Conservation (phyloP, 1,140 invertebrate species). For the Scaptomyza pallida region DNA sequence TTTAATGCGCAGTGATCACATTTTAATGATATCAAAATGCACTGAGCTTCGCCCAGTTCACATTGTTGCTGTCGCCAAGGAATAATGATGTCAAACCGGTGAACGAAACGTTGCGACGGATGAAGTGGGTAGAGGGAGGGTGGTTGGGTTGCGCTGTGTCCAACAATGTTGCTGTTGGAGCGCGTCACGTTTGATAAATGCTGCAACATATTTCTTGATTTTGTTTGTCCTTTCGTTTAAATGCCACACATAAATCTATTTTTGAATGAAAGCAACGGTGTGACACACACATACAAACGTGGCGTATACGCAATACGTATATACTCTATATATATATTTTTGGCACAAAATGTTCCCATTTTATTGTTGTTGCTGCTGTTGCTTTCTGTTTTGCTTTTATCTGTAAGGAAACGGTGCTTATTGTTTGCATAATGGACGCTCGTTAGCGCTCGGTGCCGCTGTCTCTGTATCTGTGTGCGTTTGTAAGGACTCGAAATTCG, state of each 20-base stretch:
- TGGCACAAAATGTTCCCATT: conserved; percentile 21
- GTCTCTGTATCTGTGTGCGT: conserved; percentile 1
- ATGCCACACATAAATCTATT: conserved; percentile 83
- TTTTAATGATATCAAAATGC: conserved; percentile 83
- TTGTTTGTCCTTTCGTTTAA: conserved; percentile 65
- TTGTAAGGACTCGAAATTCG: conserved; percentile 8
- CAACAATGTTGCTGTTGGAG: conserved; percentile 36
- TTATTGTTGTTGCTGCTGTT: conserved; percentile 13
- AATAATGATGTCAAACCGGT: conserved; percentile 71
- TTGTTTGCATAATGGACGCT: conserved; percentile 82
- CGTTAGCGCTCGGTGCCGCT: conserved; percentile 63
- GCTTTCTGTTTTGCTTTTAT: conserved; percentile 54
- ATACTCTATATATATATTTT: conserved; percentile 46
- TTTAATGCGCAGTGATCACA: conserved; percentile 79
- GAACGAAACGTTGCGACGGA: neutral
- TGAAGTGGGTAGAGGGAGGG: neutral
- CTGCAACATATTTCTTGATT: conserved; percentile 76
- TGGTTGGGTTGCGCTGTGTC: neutral
- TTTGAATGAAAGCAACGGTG: conserved; percentile 72
- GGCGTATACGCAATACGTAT: conserved; percentile 74
- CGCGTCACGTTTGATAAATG: conserved; percentile 80
- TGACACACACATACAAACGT: conserved; percentile 55
- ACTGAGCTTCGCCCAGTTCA: conserved; percentile 46
- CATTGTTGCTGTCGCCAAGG: conserved; percentile 14
- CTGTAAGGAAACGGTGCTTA: conserved; percentile 73